Base-by-base conservation (phyloP, 2,888 invertebrate genomes). In the Hyalella azteca region DNA sequence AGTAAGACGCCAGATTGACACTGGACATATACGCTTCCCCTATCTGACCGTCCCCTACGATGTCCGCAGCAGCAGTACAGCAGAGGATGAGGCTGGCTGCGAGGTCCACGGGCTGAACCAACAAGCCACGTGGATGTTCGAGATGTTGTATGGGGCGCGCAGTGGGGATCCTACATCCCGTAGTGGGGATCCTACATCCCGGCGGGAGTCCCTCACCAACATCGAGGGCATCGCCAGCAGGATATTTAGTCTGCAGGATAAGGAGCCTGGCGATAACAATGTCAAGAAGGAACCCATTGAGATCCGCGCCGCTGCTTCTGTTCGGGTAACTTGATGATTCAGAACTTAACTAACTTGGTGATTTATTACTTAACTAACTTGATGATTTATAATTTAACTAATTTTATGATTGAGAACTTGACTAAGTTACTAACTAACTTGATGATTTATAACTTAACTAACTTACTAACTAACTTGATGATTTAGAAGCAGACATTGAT, bases 111-210 rank as follows among this genome's bases (percentile, higher is more conserved):
- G 81, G 5, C 50, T 82, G 9, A 82, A 82, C 75, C 78, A 82
- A 36, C 82, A 82, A 32, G 82, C 82, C 78, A 86, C 88, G 5
- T 88, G 88, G 88, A 86, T 87, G 83, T 84, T 87, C 81, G 88
- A 88, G 78, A 87, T 87, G 86, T 87, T 87, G 86, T 87, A 87
- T 77, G 86, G 87, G n/a, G 87, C 87, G 79, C 82, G 85, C 22
- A 86, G 86, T 0, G 73, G 39, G 4, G 73, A 73, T 3, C 39
- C 13, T 11, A 22, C 39, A 13, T 73, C 41, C 5, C 45, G 82
- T 22, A 40, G 40, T 7, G 73, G 40, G 11, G 73, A 73, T 3
- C 39, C 15, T 13, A 9, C 39, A 13, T 45, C 41, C 7, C 73
- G 82, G 13, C 59, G 82, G 22, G 82, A 82, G 36, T 81, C 81